A percentile compares a stretch with the other conserved stretches of the same genome.
Conservation (phyloP, 2,888 invertebrate genomes). For the Ophioninae sp. region DNA sequence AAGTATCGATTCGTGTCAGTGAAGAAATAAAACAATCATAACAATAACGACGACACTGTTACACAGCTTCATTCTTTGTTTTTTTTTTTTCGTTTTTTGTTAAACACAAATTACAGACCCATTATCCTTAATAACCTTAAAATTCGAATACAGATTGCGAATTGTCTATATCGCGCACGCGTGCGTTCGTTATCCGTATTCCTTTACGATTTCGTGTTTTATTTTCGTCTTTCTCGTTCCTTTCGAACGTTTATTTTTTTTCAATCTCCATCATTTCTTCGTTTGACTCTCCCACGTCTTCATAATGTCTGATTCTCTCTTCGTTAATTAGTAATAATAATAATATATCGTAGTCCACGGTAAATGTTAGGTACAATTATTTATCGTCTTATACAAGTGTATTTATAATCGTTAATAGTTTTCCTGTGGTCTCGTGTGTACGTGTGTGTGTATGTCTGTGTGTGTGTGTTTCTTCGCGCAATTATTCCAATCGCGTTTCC, state of each 20-base stretch:
- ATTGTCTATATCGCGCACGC: conserved; percentile 57
- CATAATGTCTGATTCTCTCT: conserved; percentile 57
- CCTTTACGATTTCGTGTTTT: conserved; percentile 21
- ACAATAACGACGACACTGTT: conserved; percentile 58
- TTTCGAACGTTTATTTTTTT: conserved; percentile 23
- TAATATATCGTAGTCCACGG: conserved; percentile 62
- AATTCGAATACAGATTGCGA: conserved; percentile 62
- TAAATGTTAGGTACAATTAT: conserved; percentile 64
- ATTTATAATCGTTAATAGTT: conserved; percentile 63
- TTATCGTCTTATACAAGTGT: conserved; percentile 63
- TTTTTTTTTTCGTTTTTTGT: conserved; percentile 51
- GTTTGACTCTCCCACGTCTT: conserved; percentile 26
- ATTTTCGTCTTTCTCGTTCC: conserved; percentile 4
- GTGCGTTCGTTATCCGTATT: conserved; percentile 51
- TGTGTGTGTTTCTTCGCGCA: conserved; percentile 7
- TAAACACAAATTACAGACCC: conserved; percentile 64
- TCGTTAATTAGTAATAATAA: conserved; percentile 49
- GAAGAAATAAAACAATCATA: conserved; percentile 29
- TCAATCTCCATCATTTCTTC: conserved; percentile 4
- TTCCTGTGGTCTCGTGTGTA: conserved; percentile 44
- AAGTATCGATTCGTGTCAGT: neutral
- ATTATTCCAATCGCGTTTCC: conserved; percentile 23
- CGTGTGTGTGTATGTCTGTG: conserved; percentile 19
- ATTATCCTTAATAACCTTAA: conserved; percentile 63
- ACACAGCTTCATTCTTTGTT: conserved; percentile 59